Evolutionary conservation across 2,113 vertebrate species (phyloP).

Genomic region (Neomonachus schauinslandi): DNA sequence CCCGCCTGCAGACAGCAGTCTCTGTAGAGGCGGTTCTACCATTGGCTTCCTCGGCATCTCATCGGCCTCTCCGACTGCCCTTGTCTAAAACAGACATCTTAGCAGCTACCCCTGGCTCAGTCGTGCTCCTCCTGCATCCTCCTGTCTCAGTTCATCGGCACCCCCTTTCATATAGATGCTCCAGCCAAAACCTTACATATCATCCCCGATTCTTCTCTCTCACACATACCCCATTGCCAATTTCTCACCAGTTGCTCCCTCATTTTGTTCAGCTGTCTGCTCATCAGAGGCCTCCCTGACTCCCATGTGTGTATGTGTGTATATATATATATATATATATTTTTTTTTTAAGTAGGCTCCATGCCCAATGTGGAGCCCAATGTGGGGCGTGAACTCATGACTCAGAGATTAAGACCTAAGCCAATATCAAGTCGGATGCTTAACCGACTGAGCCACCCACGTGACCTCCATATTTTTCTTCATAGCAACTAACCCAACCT

Average conservation of each 20-base stretch:
- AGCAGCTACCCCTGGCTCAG: neutral
- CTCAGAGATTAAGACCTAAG: neutral
- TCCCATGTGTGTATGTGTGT: neutral
- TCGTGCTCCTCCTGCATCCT: neutral
- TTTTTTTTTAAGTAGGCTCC: neutral
- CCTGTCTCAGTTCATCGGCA: accelerated
- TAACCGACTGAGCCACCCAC: neutral
- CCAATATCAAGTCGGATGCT: neutral
- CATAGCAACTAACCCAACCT: neutral
- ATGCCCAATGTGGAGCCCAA: neutral
- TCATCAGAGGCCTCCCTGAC: neutral
- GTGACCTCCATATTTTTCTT: neutral
- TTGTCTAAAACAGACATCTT: neutral
- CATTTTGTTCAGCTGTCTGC: neutral
- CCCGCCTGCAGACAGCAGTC: neutral
- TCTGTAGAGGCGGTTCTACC: neutral
- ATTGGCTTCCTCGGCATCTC: neutral
- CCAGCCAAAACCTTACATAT: neutral
- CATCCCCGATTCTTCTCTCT: neutral
- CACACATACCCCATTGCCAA: neutral
- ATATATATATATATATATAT: too few species aligned
- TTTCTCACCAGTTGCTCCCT: neutral
- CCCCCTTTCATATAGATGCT: neutral
- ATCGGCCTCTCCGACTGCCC: neutral
- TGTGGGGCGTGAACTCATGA: neutral